These are phyloP conservation scores for Philaethria dido DNA, from an alignment of 2,888 invertebrate genomes.

Conservation along the genomic window DNA sequence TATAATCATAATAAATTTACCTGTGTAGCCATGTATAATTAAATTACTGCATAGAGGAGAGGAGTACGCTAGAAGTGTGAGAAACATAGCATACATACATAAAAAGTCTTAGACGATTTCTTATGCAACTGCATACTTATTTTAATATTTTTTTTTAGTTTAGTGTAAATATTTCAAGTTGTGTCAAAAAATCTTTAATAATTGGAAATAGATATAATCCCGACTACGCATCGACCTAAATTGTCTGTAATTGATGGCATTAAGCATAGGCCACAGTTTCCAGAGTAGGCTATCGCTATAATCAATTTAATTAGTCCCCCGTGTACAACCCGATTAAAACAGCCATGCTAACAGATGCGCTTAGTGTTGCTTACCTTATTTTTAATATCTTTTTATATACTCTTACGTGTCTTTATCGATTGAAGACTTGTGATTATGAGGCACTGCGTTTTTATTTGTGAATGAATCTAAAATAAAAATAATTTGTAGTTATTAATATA, in stretches of 20 bases:
- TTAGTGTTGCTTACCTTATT: neutral
- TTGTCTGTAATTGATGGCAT: constrained; percentile 14
- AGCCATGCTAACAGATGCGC: constrained; percentile 2
- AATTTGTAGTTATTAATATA: too few species aligned
- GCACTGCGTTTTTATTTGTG: too few species aligned
- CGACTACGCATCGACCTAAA: neutral
- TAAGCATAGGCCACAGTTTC: constrained; percentile 34
- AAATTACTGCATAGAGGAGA: neutral
- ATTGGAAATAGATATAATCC: neutral
- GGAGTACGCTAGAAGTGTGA: neutral
- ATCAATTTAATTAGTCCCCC: constrained; percentile 42
- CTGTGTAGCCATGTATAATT: neutral
- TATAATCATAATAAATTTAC: too few species aligned
- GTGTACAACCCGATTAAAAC: constrained; percentile 34
- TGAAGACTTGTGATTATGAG: too few species aligned
- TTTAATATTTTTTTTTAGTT: neutral
- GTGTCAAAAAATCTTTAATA: neutral
- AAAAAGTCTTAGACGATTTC: too few species aligned
- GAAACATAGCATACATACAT: neutral
- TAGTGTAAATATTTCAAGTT: neutral
- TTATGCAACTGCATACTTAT: too few species aligned
- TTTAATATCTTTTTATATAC: neutral
- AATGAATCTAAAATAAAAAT: too few species aligned
- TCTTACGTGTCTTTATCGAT: neutral
- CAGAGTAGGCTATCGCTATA: constrained; percentile 35